Evolutionary conservation across 2,113 vertebrate genomes (phyloP).

Genomic region (Corythornis madagascariensis): DNA sequence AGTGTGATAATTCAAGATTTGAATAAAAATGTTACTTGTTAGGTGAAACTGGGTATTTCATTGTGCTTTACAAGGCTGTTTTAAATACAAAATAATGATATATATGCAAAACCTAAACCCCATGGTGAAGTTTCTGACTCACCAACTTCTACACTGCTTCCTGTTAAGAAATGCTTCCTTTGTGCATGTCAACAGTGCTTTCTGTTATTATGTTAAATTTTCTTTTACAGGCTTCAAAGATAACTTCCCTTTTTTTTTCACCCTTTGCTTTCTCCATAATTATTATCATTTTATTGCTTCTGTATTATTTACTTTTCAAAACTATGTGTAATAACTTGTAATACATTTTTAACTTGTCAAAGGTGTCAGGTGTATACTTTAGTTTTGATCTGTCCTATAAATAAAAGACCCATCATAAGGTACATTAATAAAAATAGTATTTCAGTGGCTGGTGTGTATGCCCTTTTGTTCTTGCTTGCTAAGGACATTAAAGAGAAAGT

Average conservation of each 20-base stretch:
- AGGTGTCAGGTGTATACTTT: background rate
- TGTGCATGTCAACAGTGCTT: slow-evolving; percentile 8
- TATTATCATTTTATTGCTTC: background rate
- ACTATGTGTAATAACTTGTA: background rate
- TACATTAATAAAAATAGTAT: slow-evolving; percentile 1
- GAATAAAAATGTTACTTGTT: slow-evolving; percentile 22
- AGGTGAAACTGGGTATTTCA: slow-evolving; percentile 17
- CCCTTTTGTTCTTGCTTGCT: background rate
- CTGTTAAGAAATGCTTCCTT: slow-evolving; percentile 42
- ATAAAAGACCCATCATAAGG: background rate
- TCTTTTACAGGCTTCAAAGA: background rate
- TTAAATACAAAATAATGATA: slow-evolving; percentile 64
- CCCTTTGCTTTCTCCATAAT: background rate
- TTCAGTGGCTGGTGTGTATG: background rate
- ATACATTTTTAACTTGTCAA: background rate
- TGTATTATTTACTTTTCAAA: background rate
- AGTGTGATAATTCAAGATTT: slow-evolving; percentile 8
- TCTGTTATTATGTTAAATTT: slow-evolving; percentile 9
- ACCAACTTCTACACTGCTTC: slow-evolving; percentile 43
- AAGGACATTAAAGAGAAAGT: background rate
- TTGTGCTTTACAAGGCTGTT: slow-evolving; percentile 28
- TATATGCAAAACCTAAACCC: slow-evolving; percentile 57
- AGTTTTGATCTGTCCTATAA: background rate
- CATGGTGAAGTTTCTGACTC: slow-evolving; percentile 54
- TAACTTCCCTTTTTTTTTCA: background rate